Conservation (phyloP, 92 coral and sea anemone species). For the Heliopora coerulea region DNA sequence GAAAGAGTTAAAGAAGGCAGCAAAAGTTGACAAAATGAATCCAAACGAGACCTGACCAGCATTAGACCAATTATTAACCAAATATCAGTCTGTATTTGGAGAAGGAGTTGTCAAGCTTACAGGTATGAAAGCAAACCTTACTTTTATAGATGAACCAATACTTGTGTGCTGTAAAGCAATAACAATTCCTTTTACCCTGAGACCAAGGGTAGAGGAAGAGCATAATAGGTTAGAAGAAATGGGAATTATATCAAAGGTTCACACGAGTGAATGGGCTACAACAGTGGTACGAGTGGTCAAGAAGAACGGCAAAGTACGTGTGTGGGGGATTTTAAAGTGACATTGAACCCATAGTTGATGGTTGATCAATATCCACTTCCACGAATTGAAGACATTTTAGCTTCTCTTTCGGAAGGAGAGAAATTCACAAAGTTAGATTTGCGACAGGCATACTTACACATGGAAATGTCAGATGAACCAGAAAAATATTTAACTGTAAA, state of each 20-base stretch:
- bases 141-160: neutral
- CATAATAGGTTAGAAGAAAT: neutral
- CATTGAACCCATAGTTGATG: constrained; percentile 21
- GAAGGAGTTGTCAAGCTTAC: neutral
- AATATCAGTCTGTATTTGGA: neutral
- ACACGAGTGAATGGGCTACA: constrained; percentile 5
- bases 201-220: neutral
- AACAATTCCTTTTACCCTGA: neutral
- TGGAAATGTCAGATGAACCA: neutral
- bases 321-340: constrained; percentile 36
- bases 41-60: neutral
- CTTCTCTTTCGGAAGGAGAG: constrained; percentile 1
- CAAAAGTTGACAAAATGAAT: neutral
- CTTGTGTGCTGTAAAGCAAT: neutral
- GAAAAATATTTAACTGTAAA: constrained; percentile 17
- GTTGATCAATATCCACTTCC: constrained; percentile 35
- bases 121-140: neutral
- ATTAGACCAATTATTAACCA: neutral
- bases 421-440: constrained; percentile 28
- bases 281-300: constrained; percentile 12
- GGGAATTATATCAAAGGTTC: neutral
- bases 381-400: constrained; percentile 13
- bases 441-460: constrained; percentile 24
- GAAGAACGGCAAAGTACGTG: constrained; percentile 13
- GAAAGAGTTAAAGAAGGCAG: neutral